Percentiles rank a stretch among this genome's conserved stretches.
Conservation (phyloP, 1,140 invertebrate species). For the Drosophila tani region DNA sequence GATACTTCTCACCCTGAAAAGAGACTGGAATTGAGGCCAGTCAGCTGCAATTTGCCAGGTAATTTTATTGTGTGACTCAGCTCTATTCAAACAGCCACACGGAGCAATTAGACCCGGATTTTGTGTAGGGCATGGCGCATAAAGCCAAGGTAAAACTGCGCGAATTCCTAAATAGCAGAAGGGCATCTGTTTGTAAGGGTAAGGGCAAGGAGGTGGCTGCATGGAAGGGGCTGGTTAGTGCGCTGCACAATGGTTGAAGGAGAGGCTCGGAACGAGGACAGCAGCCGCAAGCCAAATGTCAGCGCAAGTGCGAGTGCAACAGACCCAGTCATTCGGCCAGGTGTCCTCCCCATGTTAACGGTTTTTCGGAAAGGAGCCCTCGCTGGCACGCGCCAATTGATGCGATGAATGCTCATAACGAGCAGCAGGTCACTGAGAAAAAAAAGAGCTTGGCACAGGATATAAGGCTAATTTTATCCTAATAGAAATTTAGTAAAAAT, state of each 20-base stretch:
- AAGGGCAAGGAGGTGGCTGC: background rate
- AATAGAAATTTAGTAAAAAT: too few relatives aligned
- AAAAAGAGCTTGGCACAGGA: background rate
- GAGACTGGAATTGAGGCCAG: slow-evolving; percentile 4
- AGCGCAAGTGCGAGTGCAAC: slow-evolving; percentile 41
- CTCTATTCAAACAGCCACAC: slow-evolving; percentile 16
- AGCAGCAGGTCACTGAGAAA: slow-evolving; percentile 20
- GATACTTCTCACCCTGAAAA: background rate
- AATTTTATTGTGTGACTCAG: slow-evolving; percentile 29
- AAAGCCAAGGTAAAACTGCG: slow-evolving; percentile 27
- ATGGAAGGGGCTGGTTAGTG: background rate
- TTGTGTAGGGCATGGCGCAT: slow-evolving; percentile 30
- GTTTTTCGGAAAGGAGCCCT: slow-evolving; percentile 30
- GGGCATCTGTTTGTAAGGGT: slow-evolving; percentile 5
- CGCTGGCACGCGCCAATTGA: slow-evolving; percentile 69
- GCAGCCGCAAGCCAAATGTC: slow-evolving; percentile 44
- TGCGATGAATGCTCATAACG: slow-evolving; percentile 73
- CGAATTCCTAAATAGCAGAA: slow-evolving; percentile 45
- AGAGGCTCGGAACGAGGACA: slow-evolving; percentile 37
- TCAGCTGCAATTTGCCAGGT: slow-evolving; percentile 10
- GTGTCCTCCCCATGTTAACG: slow-evolving; percentile 19
- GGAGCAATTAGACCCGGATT: slow-evolving; percentile 31
- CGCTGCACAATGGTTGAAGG: slow-evolving; percentile 4
- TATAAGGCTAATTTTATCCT: background rate
- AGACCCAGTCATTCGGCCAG: slow-evolving; percentile 20